Conservation (phyloP, 2,888 invertebrate genomes). For the Deilephila porcellus region DNA sequence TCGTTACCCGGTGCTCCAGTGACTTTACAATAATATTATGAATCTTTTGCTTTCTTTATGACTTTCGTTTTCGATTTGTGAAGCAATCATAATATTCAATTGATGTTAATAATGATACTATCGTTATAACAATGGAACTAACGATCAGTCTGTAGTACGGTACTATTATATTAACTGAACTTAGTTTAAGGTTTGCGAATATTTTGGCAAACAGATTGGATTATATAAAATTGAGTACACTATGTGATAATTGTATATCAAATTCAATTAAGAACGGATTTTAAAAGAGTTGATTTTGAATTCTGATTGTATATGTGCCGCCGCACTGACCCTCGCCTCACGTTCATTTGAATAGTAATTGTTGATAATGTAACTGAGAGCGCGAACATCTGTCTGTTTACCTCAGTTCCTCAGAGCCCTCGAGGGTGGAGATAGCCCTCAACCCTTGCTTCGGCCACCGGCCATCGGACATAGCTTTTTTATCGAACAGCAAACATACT, state of each 20-base stretch:
- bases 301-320: slow-evolving; percentile 32
- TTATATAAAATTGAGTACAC: not conserved
- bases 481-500: slow-evolving; percentile 75
- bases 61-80: slow-evolving; percentile 75
- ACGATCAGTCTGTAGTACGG: not conserved
- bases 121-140: not conserved
- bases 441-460: slow-evolving; percentile 74
- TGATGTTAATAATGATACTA: not conserved
- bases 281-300: not conserved
- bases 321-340: slow-evolving; percentile 53
- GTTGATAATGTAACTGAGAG: slow-evolving; percentile 81
- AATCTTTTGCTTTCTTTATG: slow-evolving; percentile 65
- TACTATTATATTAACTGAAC: not conserved
- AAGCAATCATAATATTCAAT: slow-evolving; percentile 36
- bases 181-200: not conserved
- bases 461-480: slow-evolving; percentile 75
- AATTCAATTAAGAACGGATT: not conserved
- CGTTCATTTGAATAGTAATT: slow-evolving; percentile 77
- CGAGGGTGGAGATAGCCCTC: slow-evolving; percentile 59
- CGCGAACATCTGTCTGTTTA: slow-evolving; percentile 78
- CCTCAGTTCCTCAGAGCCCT: slow-evolving; percentile 58
- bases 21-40: slow-evolving; percentile 74
- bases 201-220: not conserved
- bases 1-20: slow-evolving; percentile 77
- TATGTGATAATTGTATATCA: not conserved